Evolutionary conservation across 1,140 invertebrate species (phyloP).

Genomic region (Wiebesia pumilae): DNA sequence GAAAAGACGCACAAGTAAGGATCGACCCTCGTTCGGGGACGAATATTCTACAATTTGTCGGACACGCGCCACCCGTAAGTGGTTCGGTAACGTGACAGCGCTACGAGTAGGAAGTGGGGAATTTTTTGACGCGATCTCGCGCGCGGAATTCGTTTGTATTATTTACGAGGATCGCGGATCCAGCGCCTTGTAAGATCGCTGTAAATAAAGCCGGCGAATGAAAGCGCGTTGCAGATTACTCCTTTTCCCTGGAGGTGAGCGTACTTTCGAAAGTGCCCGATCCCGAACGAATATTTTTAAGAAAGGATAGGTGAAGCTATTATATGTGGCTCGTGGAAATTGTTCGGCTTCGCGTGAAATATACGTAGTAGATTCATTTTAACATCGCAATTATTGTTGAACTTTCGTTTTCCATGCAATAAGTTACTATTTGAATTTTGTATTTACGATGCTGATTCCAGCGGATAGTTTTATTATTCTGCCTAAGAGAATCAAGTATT

Average conservation of each 20-base stretch:
- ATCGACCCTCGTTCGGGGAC: not conserved
- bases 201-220: not conserved
- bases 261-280: not conserved
- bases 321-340: not conserved
- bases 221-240: not conserved
- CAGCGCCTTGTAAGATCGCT: not conserved
- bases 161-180: constrained; percentile 17
- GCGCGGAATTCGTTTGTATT: not conserved
- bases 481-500: not conserved
- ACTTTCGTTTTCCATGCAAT: not conserved
- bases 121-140: not conserved
- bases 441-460: not conserved
- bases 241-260: not conserved
- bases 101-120: not conserved
- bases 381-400: not conserved
- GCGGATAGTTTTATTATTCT: not conserved
- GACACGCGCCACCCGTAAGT: not conserved
- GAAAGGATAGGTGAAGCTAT: not conserved
- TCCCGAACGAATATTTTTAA: not conserved
- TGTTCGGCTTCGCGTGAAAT: not conserved
- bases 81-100: not conserved
- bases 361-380: not conserved
- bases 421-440: not conserved
- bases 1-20: not conserved
- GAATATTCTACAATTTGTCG: constrained; percentile 39